Evolutionary conservation across 2,113 vertebrate species (phyloP).

Genomic region (Brienomyrus brachyistius): DNA sequence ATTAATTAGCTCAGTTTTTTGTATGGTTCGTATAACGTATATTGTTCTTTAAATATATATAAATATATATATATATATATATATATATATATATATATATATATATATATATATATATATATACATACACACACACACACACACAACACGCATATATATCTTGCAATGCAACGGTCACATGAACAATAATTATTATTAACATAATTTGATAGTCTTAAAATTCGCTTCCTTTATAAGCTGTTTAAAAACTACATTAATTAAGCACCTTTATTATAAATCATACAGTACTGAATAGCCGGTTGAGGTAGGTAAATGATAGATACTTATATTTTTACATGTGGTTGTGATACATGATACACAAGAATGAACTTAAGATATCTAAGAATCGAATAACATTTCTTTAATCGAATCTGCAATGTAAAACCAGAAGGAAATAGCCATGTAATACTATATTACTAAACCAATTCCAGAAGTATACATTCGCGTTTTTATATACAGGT

Average conservation of each 20-base stretch:
- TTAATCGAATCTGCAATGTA: conserved; percentile 4
- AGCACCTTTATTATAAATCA: neutral
- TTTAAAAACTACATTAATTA: neutral
- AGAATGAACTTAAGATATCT: neutral
- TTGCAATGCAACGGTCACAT: no score
- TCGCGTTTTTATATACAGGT: neutral
- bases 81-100: no score
- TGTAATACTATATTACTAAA: neutral
- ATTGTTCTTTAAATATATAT: no score
- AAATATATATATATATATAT: no score
- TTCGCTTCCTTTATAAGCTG: neutral
- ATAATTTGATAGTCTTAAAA: neutral
- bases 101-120: no score
- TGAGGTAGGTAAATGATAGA: neutral
- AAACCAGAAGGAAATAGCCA: neutral
- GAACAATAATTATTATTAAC: neutral
- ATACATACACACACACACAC: no score
- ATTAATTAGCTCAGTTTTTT: neutral
- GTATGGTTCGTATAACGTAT: neutral
- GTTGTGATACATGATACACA: neutral
- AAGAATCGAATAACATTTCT: conserved; percentile 3
- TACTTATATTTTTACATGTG: neutral
- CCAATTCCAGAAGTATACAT: neutral
- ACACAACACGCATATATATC: no score
- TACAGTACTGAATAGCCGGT: neutral